These are phyloP conservation scores for Megaceryle alcyon DNA, from an alignment of 2,797 vertebrate species.

Conservation along the genomic window DNA sequence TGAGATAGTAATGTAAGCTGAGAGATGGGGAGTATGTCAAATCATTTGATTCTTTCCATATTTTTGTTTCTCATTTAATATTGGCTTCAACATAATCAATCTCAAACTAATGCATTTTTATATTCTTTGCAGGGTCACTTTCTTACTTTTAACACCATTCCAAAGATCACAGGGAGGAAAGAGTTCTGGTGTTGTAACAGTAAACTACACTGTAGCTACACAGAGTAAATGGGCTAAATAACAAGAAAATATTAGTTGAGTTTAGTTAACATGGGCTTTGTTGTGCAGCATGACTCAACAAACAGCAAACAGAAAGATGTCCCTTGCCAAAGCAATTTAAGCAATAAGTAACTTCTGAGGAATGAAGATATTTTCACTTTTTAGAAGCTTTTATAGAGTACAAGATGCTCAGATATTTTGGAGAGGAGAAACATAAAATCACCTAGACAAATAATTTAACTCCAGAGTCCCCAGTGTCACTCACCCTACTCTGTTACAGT, in stretches of 20 bases:
- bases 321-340: slow-evolving; percentile 11
- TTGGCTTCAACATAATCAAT: neutral
- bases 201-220: neutral
- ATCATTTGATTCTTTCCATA: neutral
- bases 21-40: neutral
- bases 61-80: slow-evolving; percentile 21
- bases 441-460: neutral
- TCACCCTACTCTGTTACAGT: neutral
- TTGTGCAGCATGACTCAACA: neutral
- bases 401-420: neutral
- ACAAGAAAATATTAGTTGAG: neutral
- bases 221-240: neutral
- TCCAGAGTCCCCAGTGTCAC: neutral
- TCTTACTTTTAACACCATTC: neutral
- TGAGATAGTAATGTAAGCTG: neutral
- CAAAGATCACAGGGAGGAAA: neutral
- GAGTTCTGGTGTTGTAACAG: neutral
- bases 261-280: neutral
- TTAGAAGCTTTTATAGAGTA: neutral
- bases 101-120: neutral
- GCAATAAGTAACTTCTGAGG: neutral
- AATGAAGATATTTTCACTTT: neutral
- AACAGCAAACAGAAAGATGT: neutral
- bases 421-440: neutral
- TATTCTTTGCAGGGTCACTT: neutral